These are phyloP conservation scores for Dyspetes luteomarginatus DNA, from an alignment of 2,888 invertebrate species.

Conservation along the genomic window DNA sequence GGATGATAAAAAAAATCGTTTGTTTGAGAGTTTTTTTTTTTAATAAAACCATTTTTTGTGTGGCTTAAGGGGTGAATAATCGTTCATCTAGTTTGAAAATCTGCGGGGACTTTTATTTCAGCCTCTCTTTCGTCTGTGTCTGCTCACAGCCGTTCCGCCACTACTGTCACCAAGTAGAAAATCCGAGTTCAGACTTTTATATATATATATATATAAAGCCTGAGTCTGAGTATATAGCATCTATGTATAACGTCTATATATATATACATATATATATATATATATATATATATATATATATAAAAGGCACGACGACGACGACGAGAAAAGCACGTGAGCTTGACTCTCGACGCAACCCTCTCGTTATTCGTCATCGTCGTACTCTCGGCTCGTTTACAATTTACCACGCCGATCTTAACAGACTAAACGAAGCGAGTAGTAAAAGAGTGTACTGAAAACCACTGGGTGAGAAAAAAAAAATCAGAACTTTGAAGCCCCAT, in stretches of 20 bases:
- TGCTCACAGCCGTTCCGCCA: not conserved
- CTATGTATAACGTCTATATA: no score
- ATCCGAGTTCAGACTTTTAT: constrained; percentile 4
- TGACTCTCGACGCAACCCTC: not conserved
- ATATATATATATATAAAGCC: not conserved
- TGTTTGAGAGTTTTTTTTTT: no score
- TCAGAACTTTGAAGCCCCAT: not conserved
- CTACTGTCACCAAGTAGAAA: constrained; percentile 22
- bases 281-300: not conserved
- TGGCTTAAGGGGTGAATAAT: no score
- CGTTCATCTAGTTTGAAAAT: no score
- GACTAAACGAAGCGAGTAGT: constrained; percentile 9
- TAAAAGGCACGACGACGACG: not conserved
- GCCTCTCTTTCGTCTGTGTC: not conserved
- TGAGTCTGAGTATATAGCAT: no score
- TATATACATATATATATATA: not conserved
- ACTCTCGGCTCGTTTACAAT: constrained; percentile 21
- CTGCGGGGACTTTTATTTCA: not conserved
- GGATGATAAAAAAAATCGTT: no score
- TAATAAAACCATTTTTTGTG: no score
- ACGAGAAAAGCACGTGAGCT: not conserved
- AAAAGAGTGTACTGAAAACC: not conserved
- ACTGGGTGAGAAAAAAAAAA: not conserved
- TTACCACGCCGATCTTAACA: constrained; percentile 26
- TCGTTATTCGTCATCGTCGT: not conserved